Conservation (phyloP, 2,113 vertebrate genomes). For the Micronisus gabar region DNA sequence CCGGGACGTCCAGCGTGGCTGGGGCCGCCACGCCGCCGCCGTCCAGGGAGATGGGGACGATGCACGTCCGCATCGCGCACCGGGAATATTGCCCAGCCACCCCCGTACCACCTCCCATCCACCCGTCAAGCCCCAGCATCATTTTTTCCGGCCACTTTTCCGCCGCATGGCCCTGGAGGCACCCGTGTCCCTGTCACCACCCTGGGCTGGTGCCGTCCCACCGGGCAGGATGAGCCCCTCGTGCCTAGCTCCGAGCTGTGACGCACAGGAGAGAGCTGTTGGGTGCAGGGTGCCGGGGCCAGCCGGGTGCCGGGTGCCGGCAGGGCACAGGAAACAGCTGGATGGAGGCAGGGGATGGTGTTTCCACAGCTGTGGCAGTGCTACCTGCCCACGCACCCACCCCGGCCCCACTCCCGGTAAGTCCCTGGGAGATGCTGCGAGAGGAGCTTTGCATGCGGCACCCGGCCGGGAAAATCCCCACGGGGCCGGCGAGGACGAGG, state of each 20-base stretch:
- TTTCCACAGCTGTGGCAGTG: neutral
- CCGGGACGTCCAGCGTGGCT: rapidly evolving
- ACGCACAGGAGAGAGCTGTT: rapidly evolving
- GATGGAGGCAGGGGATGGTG: neutral
- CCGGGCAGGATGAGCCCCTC: neutral
- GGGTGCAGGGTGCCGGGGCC: neutral
- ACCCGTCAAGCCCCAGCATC: neutral
- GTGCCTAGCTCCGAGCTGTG: neutral
- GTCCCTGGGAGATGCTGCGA: neutral
- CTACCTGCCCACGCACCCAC: neutral
- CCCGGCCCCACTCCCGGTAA: neutral
- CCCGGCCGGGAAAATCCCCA: neutral
- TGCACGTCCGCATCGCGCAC: rapidly evolving
- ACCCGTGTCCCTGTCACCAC: rapidly evolving
- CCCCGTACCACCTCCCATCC: neutral
- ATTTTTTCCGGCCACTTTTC: neutral
- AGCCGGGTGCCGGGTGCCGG: neutral
- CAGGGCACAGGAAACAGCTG: conserved; percentile 10
- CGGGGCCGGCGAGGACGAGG: neutral
- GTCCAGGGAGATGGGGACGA: rapidly evolving
- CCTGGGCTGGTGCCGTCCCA: neutral
- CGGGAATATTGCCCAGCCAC: rapidly evolving
- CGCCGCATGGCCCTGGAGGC: rapidly evolving
- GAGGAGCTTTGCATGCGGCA: neutral
- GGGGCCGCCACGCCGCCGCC: neutral